Evolutionary conservation across 1,140 invertebrate genomes (phyloP).

Genomic region (Hyles vespertilio): DNA sequence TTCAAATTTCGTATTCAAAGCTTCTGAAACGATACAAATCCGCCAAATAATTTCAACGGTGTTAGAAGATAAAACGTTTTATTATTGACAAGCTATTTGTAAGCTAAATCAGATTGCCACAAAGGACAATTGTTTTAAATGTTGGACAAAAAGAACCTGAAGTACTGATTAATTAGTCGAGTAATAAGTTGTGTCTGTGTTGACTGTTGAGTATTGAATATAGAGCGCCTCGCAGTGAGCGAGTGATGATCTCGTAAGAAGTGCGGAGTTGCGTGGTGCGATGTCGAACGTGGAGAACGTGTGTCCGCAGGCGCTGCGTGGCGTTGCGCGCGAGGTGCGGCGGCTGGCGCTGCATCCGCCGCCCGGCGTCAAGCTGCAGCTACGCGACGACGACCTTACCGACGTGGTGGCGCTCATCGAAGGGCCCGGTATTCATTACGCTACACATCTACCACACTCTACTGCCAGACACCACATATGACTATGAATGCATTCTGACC

Average conservation of each 20-base stretch:
- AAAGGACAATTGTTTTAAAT: neutral
- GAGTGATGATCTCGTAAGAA: neutral
- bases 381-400: conserved; percentile 57
- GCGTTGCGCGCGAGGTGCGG: conserved; percentile 48
- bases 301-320: conserved; percentile 57
- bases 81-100: too few species aligned
- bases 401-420: conserved; percentile 56
- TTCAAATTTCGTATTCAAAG: too few species aligned
- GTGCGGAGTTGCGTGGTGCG: neutral
- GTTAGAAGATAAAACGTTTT: too few species aligned
- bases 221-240: neutral
- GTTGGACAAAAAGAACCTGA: neutral
- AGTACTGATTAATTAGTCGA: neutral
- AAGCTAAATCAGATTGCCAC: too few species aligned
- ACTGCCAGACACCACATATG: neutral
- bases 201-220: conserved; percentile 11
- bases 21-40: too few species aligned
- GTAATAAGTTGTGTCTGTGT: conserved; percentile 7
- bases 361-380: conserved; percentile 51
- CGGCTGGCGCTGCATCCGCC: conserved; percentile 51
- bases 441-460: neutral
- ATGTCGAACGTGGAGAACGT: conserved; percentile 69
- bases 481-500: neutral
- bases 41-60: too few species aligned
- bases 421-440: conserved; percentile 45